Evolutionary conservation across 2,888 invertebrate species (phyloP), one percentile per base, ranked within the genome.

Genomic region (Eupithecia centaureata): DNA sequence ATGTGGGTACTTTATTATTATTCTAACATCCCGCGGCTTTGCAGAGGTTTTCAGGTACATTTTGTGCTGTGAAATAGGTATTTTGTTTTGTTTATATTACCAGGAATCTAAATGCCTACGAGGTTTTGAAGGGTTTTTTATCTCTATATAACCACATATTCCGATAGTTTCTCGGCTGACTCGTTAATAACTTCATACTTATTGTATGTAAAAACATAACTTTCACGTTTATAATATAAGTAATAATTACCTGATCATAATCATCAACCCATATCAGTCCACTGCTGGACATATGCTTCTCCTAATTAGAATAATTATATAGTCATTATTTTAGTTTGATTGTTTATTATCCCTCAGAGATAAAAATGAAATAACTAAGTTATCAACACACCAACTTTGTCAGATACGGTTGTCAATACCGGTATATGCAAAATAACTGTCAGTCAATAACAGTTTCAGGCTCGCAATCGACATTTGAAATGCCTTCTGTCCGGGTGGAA

Each of bases 41-140:
- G 47, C 47, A 22, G 47, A 47, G 47, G 47, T 47, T 47, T 47
- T 12, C 47, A 47, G 47, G 47, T 47, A 47, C 47, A 47, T 47
- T 47, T 47, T 47, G 42, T 47, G 42, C 12, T 10, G 42, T 22
- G 22, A 22, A 47, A 22, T 42, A 42, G 42, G 18, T 42, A 42
- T 18, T 18, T 18, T 42, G 18, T 18, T 47, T 42, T 42, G 42
- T 18, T 18, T 18, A 18, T 18, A 18, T 18, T 18, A 15, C 18
- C 42, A 18, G 42, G 42, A n/a, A 42, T 38, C n/a, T 1, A 5
- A 18, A 42, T 42, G 42, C 42, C 18, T 8, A 10, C 18, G 5
- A 42, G 18, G 18, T 42, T 10, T 18, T 42, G n/a, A n/a, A n/a
- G 18, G 38, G 18, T 7, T 42, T 42, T 18, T 7, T 7, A 42